Conservation (phyloP, 2,797 vertebrate species). For the Acomys russatus region DNA sequence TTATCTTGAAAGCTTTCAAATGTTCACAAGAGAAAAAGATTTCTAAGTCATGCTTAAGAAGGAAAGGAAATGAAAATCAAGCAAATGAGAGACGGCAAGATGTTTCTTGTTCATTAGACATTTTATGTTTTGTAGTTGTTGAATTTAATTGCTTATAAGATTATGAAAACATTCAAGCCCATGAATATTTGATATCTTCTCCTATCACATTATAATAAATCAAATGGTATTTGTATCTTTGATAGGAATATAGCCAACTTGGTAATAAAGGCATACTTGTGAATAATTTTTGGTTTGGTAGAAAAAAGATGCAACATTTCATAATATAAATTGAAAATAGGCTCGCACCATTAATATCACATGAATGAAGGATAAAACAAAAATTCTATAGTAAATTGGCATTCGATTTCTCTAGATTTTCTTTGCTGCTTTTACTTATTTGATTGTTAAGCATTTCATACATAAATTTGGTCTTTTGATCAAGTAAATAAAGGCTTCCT, state of each 20-base stretch:
- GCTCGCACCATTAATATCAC: background rate
- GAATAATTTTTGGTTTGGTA: constrained; percentile 61
- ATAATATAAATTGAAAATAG: constrained; percentile 38
- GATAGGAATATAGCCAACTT: constrained; percentile 80
- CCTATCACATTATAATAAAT: constrained; percentile 83
- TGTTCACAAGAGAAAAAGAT: constrained; percentile 47
- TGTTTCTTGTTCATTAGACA: constrained; percentile 61
- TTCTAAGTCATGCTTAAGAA: constrained; percentile 55
- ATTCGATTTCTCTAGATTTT: constrained; percentile 2
- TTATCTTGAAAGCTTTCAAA: constrained; percentile 67
- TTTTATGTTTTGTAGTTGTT: constrained; percentile 77
- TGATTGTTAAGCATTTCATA: background rate
- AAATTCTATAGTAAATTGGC: constrained; percentile 12
- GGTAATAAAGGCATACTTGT: constrained; percentile 78
- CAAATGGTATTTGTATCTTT: constrained; percentile 82
- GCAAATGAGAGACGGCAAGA: constrained; percentile 77
- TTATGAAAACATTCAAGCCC: constrained; percentile 74
- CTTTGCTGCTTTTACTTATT: background rate
- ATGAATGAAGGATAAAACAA: constrained; percentile 22
- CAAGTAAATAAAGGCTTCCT: background rate
- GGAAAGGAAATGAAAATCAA: constrained; percentile 71
- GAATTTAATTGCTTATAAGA: constrained; percentile 84
- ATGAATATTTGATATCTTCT: constrained; percentile 85
- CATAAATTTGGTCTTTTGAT: background rate
- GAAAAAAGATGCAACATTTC: constrained; percentile 57